Base-by-base conservation (phyloP, 2,888 invertebrate genomes). In the Pollenia angustigena region DNA sequence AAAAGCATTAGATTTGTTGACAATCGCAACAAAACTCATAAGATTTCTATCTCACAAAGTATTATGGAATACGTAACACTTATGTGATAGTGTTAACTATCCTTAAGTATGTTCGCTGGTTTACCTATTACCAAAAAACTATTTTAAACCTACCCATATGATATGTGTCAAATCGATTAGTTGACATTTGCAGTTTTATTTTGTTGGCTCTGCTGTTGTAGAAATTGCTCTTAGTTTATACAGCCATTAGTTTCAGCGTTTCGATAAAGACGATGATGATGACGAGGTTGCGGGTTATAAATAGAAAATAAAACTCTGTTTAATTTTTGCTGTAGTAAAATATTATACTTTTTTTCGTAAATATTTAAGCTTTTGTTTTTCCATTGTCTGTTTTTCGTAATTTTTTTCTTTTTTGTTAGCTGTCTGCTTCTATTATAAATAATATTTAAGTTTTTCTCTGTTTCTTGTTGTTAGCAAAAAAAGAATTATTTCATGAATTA, bases 101-200 rank as follows among this genome's bases (percentile, higher is more conserved):
- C 18, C 18, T 18, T 23, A 12, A 40, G 14, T 14, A 16, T 74
- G 72, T 81, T 74, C 46, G 72, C 46, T 74, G 81, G 72, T 40
- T 66, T 46, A 23, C 32, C 9, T 50, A 8, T 48, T 14, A 23
- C n/a, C 1, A 56, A 23, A 52, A 66, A 60, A 7, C 23, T 23
- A 12, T 42, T n/a, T 42, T 23, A 72, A 46, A 32, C 18, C 78
- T 68, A 50, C 52, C 4, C 68, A 78, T 74, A 74, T 60, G 32
- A 18, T 68, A 71, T 80, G 58, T 83, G 75, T 80, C 80, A 76
- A 75, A 75, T 50, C 80, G 71, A 80, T 76, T 76, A 79, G 50
- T 66, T 80, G 66, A 71, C 56, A 80, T 83, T 71, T 79, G 54
- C 46, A 54, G 68, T 62, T 68, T 81, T 62, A 46, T 4, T 62